Conservation (phyloP, 2,797 vertebrate genomes). For the Alcedo quadribrachys region DNA sequence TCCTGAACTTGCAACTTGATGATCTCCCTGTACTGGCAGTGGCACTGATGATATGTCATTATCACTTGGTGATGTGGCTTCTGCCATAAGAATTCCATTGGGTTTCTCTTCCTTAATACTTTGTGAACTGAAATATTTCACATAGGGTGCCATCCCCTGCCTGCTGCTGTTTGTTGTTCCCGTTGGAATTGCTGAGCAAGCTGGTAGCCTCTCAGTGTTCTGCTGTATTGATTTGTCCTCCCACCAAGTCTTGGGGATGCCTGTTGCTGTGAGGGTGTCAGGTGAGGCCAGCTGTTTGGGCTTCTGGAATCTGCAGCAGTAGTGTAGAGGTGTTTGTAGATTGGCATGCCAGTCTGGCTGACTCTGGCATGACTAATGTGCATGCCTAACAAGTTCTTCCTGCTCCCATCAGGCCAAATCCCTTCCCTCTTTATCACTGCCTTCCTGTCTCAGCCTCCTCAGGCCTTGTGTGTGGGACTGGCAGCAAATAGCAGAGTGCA, state of each 20-base stretch:
- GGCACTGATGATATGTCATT: not conserved
- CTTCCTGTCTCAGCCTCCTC: not conserved
- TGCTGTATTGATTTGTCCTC: not conserved
- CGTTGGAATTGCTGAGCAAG: not conserved
- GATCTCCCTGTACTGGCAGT: not conserved
- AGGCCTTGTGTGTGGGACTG: not conserved
- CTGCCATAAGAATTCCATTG: not conserved
- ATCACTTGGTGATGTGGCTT: not conserved
- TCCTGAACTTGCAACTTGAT: not conserved
- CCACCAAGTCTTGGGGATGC: not conserved
- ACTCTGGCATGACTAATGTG: not conserved
- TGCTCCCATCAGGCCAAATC: constrained; percentile 11
- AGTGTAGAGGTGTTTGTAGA: not conserved
- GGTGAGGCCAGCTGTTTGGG: not conserved
- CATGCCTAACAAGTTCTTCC: constrained; percentile 23
- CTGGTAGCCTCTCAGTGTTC: not conserved
- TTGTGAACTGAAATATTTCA: not conserved
- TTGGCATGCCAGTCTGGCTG: not conserved
- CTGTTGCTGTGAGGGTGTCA: not conserved
- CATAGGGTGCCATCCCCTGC: not conserved
- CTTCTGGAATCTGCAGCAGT: not conserved
- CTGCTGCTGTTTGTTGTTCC: not conserved
- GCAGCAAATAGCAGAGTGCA: not conserved
- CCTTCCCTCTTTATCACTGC: not conserved
- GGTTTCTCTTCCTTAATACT: not conserved